Base-by-base conservation (phyloP, 2,888 invertebrate species). In the Gari tellinella region DNA sequence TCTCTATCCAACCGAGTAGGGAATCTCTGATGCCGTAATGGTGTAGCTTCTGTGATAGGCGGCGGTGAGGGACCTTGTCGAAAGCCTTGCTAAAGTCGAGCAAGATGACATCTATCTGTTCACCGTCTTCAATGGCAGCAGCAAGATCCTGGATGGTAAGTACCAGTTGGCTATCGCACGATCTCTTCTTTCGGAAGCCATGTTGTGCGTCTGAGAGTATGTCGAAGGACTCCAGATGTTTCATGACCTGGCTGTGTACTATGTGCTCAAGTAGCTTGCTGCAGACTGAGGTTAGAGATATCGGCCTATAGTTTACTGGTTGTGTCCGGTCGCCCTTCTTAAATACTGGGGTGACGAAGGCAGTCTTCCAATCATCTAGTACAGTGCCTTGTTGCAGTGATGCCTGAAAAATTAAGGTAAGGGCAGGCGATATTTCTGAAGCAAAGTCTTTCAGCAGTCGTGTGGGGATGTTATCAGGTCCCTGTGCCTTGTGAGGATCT, bases 331-430 rank as follows among this genome's bases (percentile, higher is more conserved):
- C 63, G 4, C 73, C 80, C 40, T 80, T 72, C 41, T 76, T 79
- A 64, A 62, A 81, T 8, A 81, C 46, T 21, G 76, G 80, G 7
- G 57, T 56, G 12, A 81, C 64, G 38, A 57, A n/a, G 10, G 76
- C 79, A 15, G 31, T 23, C 26, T 66, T 76, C 74, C 77, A 82
- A n/a, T 64, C 73, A 23, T 37, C 17, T 63, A 75, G 72, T 10
- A 80, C 37, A 45, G 46, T 48, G 8, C 63, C 62, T 25, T 56
- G 53, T 14, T 52, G 21, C 2, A 55, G 19, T 7, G 80, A 81
- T 19, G 55, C 38, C 41, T 68, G 40, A 58, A 62, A 72, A 15
- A 78, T 64, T 14, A 46, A n/a, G 41, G 73, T 53, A 3, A 80
- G 51, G 12, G 61, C 31, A 40, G 69, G 62, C 17, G 80, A 56